These are phyloP conservation scores for Nesogale talazaci DNA, from an alignment of 2,113 vertebrate genomes.

Conservation along the genomic window DNA sequence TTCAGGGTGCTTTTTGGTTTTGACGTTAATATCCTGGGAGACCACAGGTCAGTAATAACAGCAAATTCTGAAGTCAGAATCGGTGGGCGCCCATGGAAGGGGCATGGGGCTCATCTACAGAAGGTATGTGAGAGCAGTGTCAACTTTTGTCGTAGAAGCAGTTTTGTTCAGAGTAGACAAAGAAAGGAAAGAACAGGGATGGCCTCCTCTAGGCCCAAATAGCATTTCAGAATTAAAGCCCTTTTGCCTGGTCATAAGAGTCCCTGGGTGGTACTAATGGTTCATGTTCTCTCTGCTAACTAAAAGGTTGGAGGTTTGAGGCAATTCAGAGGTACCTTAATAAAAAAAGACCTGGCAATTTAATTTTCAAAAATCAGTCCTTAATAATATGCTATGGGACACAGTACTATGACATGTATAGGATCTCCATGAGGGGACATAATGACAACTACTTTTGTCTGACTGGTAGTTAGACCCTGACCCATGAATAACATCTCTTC, in stretches of 20 bases:
- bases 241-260: not conserved
- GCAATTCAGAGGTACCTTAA: not conserved
- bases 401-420: not conserved
- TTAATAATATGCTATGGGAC: not conserved
- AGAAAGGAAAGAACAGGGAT: not conserved
- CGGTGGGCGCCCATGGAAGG: not conserved
- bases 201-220: too few species aligned
- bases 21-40: not conserved
- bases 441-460: not conserved
- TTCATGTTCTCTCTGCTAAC: not conserved
- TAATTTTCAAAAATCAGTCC: not conserved
- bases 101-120: fast-evolving
- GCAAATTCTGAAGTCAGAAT: not conserved
- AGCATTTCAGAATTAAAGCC: not conserved
- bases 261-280: not conserved
- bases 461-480: not conserved
- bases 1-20: too few species aligned
- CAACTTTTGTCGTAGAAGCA: not conserved
- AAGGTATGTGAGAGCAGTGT: not conserved
- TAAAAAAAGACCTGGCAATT: not conserved
- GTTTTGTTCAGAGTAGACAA: not conserved
- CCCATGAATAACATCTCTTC: fast-evolving
- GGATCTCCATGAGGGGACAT: not conserved
- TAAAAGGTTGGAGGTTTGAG: not conserved
- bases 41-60: not conserved